Evolutionary conservation across 2,797 vertebrate genomes (phyloP).

Genomic region (Mormyrus proboscirostris): DNA sequence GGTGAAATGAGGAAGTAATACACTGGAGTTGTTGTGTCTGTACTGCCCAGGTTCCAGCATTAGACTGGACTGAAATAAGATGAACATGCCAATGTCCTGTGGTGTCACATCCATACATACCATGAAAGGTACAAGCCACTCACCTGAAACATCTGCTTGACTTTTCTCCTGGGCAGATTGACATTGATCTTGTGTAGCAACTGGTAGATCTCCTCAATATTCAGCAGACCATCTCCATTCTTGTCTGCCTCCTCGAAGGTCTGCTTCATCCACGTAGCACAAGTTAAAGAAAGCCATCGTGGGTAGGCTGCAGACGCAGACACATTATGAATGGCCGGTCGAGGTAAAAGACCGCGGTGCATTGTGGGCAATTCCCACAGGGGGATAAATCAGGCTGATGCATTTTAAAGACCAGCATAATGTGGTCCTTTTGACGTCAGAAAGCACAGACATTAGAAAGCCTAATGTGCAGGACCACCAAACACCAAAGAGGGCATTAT

Average conservation of each 20-base stretch:
- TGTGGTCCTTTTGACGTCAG: not conserved
- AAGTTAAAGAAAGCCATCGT: slow-evolving; percentile 65
- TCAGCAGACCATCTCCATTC: slow-evolving; percentile 89
- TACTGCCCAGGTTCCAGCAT: not conserved
- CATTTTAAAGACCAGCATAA: not conserved
- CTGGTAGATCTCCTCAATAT: slow-evolving; percentile 96
- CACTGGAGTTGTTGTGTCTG: not conserved
- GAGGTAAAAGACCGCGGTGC: not conserved
- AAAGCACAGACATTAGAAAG: not conserved
- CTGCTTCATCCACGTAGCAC: slow-evolving; percentile 87
- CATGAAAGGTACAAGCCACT: slow-evolving; percentile 28
- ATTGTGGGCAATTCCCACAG: slow-evolving; percentile 3
- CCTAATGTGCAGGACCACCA: not conserved
- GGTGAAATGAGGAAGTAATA: not conserved
- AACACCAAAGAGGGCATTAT: not conserved
- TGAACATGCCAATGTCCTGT: not conserved
- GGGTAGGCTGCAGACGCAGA: not conserved
- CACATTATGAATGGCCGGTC: not conserved
- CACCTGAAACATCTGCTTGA: slow-evolving; percentile 99
- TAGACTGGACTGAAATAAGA: not conserved
- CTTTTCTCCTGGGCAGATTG: slow-evolving; percentile 89
- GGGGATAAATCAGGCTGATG: not conserved
- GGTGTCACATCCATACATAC: not conserved
- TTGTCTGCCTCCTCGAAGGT: slow-evolving; percentile 97
- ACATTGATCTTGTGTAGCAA: slow-evolving; percentile 95